Base-by-base conservation (phyloP, 1,140 invertebrate genomes). In the Zaprionus camerounensis region DNA sequence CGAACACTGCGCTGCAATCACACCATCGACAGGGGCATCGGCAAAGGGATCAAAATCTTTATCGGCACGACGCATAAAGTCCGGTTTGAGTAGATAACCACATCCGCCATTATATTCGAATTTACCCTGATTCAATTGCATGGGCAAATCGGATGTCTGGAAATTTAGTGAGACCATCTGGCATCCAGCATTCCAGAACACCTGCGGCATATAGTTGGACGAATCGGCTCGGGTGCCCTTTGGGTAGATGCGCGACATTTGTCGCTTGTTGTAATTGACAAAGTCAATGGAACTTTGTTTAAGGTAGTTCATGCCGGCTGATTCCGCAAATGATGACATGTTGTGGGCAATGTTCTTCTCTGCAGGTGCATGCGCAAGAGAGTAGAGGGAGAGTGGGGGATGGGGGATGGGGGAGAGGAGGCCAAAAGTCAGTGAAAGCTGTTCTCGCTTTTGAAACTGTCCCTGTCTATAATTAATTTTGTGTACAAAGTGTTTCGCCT, bases 101-200 rank as follows among this genome's bases (percentile, higher is more conserved):
- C 96, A 98, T 86, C 97, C 97, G 22, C 98, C 98, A 92, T 99
- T 99, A 92, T 99, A 99, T 93, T 99, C 99, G 94, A 99, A 99
- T 95, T 99, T 99, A 75, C 99, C 99, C 94, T 99, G 99, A 94
- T 99, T 99, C 66, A 99, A 94, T 94, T 99, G 99, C 98, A 99
- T 99, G 13, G 98, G 98, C 72, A 99, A 94, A 94, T 99, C 99
- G 15, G 99, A 96, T 13, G 99, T 99, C 95, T 99, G 99, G 94
- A 99, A 99, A 94, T 99, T 99, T n/a, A 99, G 94, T 0, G 99
- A 99, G 13, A 99, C 99, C 99, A 99, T 99, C 94, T 98, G 97
- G 91, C 97, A 97, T 69, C 97, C 97, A 38, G 97, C 97, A 93
- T 98, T 98, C 97, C 97, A 98, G 93, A 98, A 98, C 55, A 97